phyloP scores from a whole-genome alignment of 2,888 invertebrate genomes.

The Epistrophella euchroma region DNA sequence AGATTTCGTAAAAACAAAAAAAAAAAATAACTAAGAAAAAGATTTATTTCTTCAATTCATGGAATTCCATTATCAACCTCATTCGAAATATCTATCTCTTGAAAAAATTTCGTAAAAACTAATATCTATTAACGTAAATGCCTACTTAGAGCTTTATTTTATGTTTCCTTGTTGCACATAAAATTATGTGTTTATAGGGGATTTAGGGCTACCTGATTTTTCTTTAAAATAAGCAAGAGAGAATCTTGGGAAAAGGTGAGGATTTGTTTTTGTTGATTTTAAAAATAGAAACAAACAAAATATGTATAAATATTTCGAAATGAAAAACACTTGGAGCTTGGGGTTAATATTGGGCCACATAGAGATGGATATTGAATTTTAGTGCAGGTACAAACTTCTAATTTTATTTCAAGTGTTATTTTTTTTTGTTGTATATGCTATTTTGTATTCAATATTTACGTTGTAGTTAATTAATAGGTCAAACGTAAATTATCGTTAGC shows the following conservation, averaged over 20 bases:
- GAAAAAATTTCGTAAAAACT: conserved; percentile 27
- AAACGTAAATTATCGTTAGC: too few relatives aligned
- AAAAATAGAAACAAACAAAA: conserved; percentile 39
- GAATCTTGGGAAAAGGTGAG: not conserved
- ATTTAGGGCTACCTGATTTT: conserved; percentile 34
- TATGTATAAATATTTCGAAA: not conserved
- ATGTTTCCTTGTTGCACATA: conserved; percentile 31
- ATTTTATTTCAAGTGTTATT: not conserved
- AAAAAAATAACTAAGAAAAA: not conserved
- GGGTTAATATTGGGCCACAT: not conserved
- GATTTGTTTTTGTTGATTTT: conserved; percentile 2
- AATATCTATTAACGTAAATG: conserved; percentile 21
- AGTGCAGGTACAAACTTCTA: not conserved
- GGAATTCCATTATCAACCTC: conserved; percentile 36
- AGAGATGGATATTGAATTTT: not conserved
- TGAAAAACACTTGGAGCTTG: not conserved
- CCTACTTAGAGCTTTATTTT: conserved; percentile 38
- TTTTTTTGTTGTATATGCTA: not conserved
- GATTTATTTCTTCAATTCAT: conserved; percentile 24
- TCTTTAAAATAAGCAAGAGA: not conserved
- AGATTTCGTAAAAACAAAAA: not conserved
- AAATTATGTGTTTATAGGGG: conserved; percentile 34
- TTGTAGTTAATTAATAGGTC: not conserved
- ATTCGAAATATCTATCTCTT: conserved; percentile 10
- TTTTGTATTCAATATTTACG: not conserved